Conservation (phyloP, 2,888 invertebrate genomes). For the Apamea epomidion region DNA sequence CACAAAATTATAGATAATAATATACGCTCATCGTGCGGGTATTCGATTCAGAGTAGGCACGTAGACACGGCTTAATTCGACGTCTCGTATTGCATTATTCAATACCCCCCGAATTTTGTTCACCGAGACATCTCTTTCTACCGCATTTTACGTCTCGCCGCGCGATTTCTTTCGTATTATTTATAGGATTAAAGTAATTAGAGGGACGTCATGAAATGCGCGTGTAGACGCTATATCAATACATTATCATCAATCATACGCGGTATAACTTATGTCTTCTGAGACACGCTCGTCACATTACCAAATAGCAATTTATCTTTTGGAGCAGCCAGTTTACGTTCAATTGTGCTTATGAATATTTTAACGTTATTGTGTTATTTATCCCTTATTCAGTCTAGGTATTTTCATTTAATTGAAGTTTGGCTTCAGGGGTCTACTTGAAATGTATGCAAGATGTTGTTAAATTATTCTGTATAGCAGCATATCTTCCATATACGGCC, state of each 20-base stretch:
- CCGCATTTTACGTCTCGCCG: constrained; percentile 7
- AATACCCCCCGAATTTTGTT: constrained; percentile 45
- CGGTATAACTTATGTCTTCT: constrained; percentile 52
- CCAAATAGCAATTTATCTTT: constrained; percentile 54
- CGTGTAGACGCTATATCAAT: constrained; percentile 33
- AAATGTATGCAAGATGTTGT: constrained; percentile 15
- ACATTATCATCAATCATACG: constrained; percentile 62
- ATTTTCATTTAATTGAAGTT: background rate
- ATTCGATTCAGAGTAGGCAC: constrained; percentile 31
- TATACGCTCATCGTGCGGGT: constrained; percentile 14
- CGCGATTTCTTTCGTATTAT: background rate
- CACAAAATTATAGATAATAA: constrained; percentile 7
- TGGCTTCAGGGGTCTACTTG: background rate
- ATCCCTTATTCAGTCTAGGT: background rate
- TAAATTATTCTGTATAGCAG: constrained; percentile 26
- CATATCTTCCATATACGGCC: constrained; percentile 14
- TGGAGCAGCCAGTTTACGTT: constrained; percentile 22
- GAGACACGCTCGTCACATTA: constrained; percentile 58
- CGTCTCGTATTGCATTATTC: constrained; percentile 50
- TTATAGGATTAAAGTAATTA: constrained; percentile 25
- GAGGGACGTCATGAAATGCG: constrained; percentile 28
- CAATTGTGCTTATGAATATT: constrained; percentile 17
- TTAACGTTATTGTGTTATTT: background rate
- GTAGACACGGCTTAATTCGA: constrained; percentile 41
- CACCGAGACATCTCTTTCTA: constrained; percentile 14